Evolutionary conservation across 1,140 invertebrate species (phyloP), one percentile per base, ranked within the genome.

Genomic region (Drosophila pallidifrons): DNA sequence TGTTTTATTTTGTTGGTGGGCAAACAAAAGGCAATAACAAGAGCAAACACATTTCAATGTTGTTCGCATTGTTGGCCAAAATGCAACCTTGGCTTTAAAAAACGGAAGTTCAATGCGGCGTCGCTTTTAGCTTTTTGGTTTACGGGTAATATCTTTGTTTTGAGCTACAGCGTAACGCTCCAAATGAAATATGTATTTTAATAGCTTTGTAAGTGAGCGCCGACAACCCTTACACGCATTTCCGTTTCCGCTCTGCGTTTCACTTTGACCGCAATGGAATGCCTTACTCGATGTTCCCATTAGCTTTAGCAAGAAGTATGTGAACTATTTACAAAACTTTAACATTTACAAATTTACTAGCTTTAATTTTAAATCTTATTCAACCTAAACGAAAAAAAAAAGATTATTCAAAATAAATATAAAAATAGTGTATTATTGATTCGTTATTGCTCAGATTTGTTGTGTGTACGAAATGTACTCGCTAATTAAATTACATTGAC

Each of bases 71-170:
- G 67, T 76, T 79, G 75, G 80, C 83, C 80, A 88, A 87, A 71
- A 58, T 54, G 63, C 77, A 87, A 80, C 82, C 82, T 87, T 87
- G 82, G 69, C 77, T 83, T 71, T 76, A 80, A 75, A 80, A 55
- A 80, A 55, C 83, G 82, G 82, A 87, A 87, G 82, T 87, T 87
- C 76, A 88, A 67, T 54, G 75, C 72, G 82, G 75, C 77, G 46
- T 59, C 79, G 70, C 59, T 73, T 81, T 79, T 64, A 25, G 20
- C 20, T 25, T 25, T 25, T 25, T 25, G 20, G 20, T 25, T 25
- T 25, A 25, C 20, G 52, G 15, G 45, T 46, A 45, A 20, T 46
- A 32, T 46, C 16, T 15, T 60, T 67, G 13, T 15, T 54, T 55
- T 47, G 38, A 47, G 13, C 41, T 15, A 25, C 5, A 7, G 49